A percentile compares a stretch with the other conserved stretches of the same genome.
Evolutionary conservation across 1,140 invertebrate genomes (phyloP).

Genomic region (Drosophila kurseongensis): DNA sequence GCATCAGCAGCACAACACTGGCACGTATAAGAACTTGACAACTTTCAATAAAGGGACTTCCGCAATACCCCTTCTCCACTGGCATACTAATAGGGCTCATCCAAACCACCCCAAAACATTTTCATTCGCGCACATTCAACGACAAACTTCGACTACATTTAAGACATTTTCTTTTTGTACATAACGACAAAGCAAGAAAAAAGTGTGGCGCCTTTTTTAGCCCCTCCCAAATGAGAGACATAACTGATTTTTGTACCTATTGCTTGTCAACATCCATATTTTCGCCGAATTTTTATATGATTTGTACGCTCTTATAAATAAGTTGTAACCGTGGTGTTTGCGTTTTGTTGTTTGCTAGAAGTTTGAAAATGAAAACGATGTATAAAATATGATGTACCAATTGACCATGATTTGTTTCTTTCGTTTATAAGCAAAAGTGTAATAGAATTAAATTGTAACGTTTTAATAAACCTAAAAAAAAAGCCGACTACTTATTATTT

Average conservation of each 20-base stretch:
- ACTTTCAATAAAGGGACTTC: constrained; percentile 70
- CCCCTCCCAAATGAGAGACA: constrained; percentile 61
- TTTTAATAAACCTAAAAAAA: constrained; percentile 77
- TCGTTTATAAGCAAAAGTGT: constrained; percentile 83
- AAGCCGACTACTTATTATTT: constrained; percentile 17
- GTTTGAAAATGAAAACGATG: constrained; percentile 70
- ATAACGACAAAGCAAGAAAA: constrained; percentile 51
- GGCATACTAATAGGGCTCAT: constrained; percentile 37
- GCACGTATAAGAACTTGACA: constrained; percentile 62
- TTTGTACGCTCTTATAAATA: constrained; percentile 57
- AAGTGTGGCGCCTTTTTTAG: constrained; percentile 48
- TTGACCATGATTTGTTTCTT: constrained; percentile 83
- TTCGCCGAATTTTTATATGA: constrained; percentile 60
- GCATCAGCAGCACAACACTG: constrained; percentile 52
- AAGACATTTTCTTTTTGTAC: constrained; percentile 75
- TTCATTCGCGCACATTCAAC: constrained; percentile 72
- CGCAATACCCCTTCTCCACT: constrained; percentile 56
- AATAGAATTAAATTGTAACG: constrained; percentile 82
- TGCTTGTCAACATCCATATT: constrained; percentile 52
- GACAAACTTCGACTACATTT: constrained; percentile 66
- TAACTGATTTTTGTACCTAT: constrained; percentile 73
- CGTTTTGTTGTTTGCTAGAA: constrained; percentile 77
- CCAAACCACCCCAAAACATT: constrained; percentile 18
- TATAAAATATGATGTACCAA: constrained; percentile 83
- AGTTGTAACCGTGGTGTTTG: constrained; percentile 75